Evolutionary conservation across 2,888 invertebrate species (phyloP).

Genomic region (Phrixothrix hirtus): DNA sequence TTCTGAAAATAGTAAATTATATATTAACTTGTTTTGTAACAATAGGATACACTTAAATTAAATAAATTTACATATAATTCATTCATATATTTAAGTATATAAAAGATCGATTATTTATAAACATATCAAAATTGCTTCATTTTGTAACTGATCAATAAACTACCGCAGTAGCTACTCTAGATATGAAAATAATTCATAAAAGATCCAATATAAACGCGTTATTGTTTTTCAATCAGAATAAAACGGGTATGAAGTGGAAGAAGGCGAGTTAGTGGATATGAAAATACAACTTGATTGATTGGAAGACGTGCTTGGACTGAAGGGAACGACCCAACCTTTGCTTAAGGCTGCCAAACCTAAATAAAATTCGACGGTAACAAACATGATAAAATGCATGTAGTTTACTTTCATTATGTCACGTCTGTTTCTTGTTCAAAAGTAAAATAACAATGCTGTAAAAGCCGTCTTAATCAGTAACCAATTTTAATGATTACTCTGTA

Average conservation of each 20-base stretch:
- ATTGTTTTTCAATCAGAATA: conserved; percentile 55
- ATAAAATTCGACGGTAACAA: conserved; percentile 36
- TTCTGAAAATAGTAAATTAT: too few relatives aligned
- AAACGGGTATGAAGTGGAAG: conserved; percentile 47
- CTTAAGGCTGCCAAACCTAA: conserved; percentile 37
- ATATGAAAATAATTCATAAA: conserved; percentile 51
- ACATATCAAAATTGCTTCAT: conserved; percentile 22
- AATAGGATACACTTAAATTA: too few relatives aligned
- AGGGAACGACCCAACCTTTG: conserved; percentile 40
- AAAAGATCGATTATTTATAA: conserved; percentile 9
- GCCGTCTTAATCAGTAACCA: too few relatives aligned
- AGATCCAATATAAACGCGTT: conserved; percentile 52
- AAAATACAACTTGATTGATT: conserved; percentile 54
- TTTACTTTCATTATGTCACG: conserved; percentile 18
- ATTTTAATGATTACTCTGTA: too few relatives aligned
- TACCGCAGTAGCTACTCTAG: conserved; percentile 48
- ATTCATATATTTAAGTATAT: conserved; percentile 2
- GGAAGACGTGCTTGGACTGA: conserved; percentile 52
- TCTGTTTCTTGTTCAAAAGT: conserved; percentile 12
- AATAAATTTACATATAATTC: too few relatives aligned
- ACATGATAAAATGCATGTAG: conserved; percentile 24
- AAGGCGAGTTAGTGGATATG: conserved; percentile 53
- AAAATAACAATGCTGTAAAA: conserved; percentile 15
- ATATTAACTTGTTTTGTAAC: too few relatives aligned
- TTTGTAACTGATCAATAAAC: conserved; percentile 39